phyloP scores from a whole-genome alignment of 2,113 vertebrate genomes.

The Prinia subflava region DNA sequence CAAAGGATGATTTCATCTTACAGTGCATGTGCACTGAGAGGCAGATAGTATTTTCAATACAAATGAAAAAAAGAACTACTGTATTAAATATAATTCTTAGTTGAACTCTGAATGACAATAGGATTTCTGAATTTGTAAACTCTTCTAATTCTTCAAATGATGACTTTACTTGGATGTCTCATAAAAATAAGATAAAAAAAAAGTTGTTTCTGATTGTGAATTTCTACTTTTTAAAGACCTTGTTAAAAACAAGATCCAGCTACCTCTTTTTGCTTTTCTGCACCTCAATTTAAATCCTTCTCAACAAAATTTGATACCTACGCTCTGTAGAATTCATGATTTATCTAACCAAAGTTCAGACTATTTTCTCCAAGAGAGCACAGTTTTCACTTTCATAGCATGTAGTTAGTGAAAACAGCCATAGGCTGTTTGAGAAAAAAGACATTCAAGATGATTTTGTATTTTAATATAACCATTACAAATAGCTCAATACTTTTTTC shows the following conservation, averaged over 20 bases:
- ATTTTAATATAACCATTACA: neutral
- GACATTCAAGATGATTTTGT: neutral
- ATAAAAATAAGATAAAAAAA: neutral
- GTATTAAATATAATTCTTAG: neutral
- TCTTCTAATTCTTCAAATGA: neutral
- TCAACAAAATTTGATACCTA: neutral
- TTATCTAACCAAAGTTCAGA: neutral
- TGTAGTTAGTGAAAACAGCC: neutral
- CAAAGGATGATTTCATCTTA: neutral
- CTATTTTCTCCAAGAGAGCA: neutral
- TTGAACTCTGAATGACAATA: neutral
- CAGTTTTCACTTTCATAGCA: neutral
- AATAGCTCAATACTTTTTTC: neutral
- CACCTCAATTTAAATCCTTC: neutral
- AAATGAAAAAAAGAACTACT: neutral
- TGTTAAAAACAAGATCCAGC: neutral
- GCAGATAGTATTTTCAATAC: neutral
- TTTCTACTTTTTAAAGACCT: neutral
- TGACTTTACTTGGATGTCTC: neutral
- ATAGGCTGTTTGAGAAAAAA: neutral
- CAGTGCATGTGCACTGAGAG: neutral
- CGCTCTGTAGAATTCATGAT: neutral
- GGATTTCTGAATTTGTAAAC: neutral
- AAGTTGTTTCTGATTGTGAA: neutral
- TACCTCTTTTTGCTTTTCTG: neutral